Base-by-base conservation (phyloP, 2,888 invertebrate genomes). In the Cybosia mesomella region DNA sequence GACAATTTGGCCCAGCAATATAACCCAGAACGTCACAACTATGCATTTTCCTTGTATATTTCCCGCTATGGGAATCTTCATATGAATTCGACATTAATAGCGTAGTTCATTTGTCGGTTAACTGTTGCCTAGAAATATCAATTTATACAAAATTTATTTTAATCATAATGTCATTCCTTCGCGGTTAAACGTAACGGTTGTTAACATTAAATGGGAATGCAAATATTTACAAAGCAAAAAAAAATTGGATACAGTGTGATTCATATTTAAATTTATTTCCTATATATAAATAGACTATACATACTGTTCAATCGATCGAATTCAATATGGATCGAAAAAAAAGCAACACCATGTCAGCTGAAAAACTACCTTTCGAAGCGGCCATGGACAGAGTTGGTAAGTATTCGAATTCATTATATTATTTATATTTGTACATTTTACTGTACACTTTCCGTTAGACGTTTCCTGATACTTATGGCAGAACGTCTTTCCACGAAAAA, bases 341-440 rank as follows among this genome's bases (percentile, higher is more conserved):
- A 57, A 64, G 55, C 22, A 15, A 36, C 1, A n/a, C 21, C 1
- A 36, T 64, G 24, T 39, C 68, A 0, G 67, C 71, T 3, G 80
- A 75, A 13, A 85, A 79, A 57, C 73, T 89, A 64, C 68, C 82
- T 0, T 84, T 89, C 43, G 89, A 89, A 68, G 84, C 70, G 0
- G 89, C 89, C 0, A 75, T 90, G 7, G 73, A 88, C 34, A 80
- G 78, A 80, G 82, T 88, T 15, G 58, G 64, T 64, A 49, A 7
- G 64, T 64, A 21, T 32, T 18, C 22, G 0, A 7, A 10, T n/a
- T 28, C n/a, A 9, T n/a, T 24, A 24, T n/a, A n/a, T n/a, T n/a
- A n/a, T n/a, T n/a, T n/a, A 15, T 22, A 24, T 22, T 43, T 39
- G 24, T 28, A 24, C 3, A 28, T 58, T n/a, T n/a, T n/a, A n/a